Evolutionary conservation across 92 coral and sea anemone genomes (phyloP), one percentile per base, ranked within the genome.

Genomic region (Nematostella vectensis): DNA sequence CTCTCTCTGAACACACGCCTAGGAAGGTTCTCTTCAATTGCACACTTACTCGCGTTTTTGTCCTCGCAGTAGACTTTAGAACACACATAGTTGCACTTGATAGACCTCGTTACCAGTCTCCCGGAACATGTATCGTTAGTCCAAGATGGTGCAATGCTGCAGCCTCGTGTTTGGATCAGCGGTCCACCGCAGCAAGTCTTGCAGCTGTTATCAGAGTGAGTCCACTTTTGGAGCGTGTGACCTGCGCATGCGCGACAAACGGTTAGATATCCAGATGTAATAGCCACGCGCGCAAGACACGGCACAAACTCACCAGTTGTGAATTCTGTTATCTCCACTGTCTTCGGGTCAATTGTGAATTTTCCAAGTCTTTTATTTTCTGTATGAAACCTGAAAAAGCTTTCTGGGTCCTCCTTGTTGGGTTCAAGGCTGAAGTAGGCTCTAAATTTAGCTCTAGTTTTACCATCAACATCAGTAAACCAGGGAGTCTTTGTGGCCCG

Each of bases 21-120:
- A n/a, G n/a, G n/a, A n/a, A n/a, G n/a, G n/a, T n/a, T n/a, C n/a
- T n/a, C n/a, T n/a, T n/a, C n/a, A n/a, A n/a, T n/a, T n/a, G n/a
- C n/a, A n/a, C n/a, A 20, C 47, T 0, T 8, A 27, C 3, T 49
- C 25, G 20, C 30, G 29, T 48, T 6, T 22, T 27, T 53, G 53
- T 58, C 70, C 53, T 26, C 43, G 42, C 70, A 64, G 26, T 64
- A 18, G 17, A 51, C 70, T 13, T 53, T 27, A 27, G 12, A 2
- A 27, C 70, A 64, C 16, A 64, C 70, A 19, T 64, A 58, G 11
- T 40, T 53, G 28, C 70, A 64, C 27, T 29, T 64, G 40, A 64
- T 53, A 27, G 17, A 25, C 18, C 70, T 38, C 36, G 28, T 11
- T 22, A 52, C 16, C 50, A 49, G 59, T 37, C 59, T 58, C 15